Percentiles rank a stretch among this genome's conserved stretches.
Evolutionary conservation across 2,113 vertebrate species (phyloP).

Genomic region (Sprattus sprattus): DNA sequence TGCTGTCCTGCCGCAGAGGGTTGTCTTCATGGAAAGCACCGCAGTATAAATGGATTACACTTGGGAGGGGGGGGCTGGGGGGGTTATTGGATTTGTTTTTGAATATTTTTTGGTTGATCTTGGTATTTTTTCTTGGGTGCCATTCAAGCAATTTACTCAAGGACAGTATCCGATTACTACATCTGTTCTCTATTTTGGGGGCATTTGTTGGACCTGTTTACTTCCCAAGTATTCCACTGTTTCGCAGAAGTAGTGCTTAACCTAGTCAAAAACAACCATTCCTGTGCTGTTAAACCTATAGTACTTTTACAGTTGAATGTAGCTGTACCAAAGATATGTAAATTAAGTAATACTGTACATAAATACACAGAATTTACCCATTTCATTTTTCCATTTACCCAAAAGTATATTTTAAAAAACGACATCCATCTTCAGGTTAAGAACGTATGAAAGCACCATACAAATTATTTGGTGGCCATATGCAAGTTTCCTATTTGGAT

Average conservation of each 20-base stretch:
- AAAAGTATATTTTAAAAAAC: not conserved
- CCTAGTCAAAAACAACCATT: not conserved
- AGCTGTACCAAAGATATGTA: not conserved
- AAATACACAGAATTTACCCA: not conserved
- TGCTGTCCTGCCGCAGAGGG: slow-evolving; percentile 40
- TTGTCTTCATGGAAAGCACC: slow-evolving; percentile 36
- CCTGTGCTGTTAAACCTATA: not conserved
- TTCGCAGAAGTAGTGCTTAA: not conserved
- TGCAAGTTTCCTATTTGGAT: not conserved
- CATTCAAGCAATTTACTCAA: not conserved
- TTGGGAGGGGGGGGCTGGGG: not conserved
- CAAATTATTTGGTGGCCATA: not conserved
- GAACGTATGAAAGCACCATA: not conserved
- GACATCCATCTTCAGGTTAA: slow-evolving; percentile 3
- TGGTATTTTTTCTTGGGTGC: not conserved
- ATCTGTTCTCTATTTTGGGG: slow-evolving; percentile 11
- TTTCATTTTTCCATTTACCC: not conserved
- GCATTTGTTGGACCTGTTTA: not conserved
- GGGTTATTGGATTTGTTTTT: not conserved
- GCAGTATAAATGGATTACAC: slow-evolving; percentile 29
- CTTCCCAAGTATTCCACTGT: slow-evolving; percentile 34
- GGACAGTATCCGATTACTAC: not conserved
- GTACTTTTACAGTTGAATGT: not conserved
- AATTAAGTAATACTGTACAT: not conserved
- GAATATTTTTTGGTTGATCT: not conserved